Evolutionary conservation across 2,113 vertebrate species (phyloP).

Genomic region (Rutilus rutilus): DNA sequence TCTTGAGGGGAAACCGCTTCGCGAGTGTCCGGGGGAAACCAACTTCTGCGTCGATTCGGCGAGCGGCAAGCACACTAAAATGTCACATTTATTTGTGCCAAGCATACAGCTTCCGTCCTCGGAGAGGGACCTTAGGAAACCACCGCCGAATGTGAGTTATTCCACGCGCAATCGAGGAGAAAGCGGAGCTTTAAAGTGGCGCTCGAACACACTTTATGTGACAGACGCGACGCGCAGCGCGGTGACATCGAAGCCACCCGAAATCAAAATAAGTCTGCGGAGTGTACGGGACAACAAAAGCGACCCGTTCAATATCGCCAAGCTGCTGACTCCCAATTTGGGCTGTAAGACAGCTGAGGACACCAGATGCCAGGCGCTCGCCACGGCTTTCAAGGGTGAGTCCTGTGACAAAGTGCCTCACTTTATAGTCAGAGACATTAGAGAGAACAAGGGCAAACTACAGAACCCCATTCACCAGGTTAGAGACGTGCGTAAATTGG

Average conservation of each 20-base stretch:
- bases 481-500: slow-evolving; percentile 91
- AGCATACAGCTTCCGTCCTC: slow-evolving; percentile 82
- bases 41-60: slow-evolving; percentile 55
- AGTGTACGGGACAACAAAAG: slow-evolving; percentile 76
- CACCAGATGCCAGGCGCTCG: slow-evolving; percentile 66
- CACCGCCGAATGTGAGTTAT: slow-evolving; percentile 46
- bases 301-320: slow-evolving; percentile 82
- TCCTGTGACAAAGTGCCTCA: slow-evolving; percentile 87
- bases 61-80: slow-evolving; percentile 80
- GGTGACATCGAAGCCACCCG: slow-evolving; percentile 79
- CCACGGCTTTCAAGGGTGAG: slow-evolving; percentile 76
- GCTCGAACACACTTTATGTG: slow-evolving; percentile 60
- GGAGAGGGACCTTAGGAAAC: slow-evolving; percentile 72
- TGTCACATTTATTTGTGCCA: slow-evolving; percentile 94
- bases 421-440: slow-evolving; percentile 88
- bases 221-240: slow-evolving; percentile 58
- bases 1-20: slow-evolving; percentile 50
- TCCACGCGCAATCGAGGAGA: slow-evolving; percentile 49
- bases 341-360: slow-evolving; percentile 75
- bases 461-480: slow-evolving; percentile 92
- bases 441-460: slow-evolving; percentile 84
- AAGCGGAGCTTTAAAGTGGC: slow-evolving; percentile 35
- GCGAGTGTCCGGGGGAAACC: slow-evolving; percentile 48
- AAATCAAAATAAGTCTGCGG: slow-evolving; percentile 90
- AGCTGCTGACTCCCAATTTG: slow-evolving; percentile 81